phyloP scores from a whole-genome alignment of 2,888 invertebrate genomes.

The Azorinus chamasolen region DNA sequence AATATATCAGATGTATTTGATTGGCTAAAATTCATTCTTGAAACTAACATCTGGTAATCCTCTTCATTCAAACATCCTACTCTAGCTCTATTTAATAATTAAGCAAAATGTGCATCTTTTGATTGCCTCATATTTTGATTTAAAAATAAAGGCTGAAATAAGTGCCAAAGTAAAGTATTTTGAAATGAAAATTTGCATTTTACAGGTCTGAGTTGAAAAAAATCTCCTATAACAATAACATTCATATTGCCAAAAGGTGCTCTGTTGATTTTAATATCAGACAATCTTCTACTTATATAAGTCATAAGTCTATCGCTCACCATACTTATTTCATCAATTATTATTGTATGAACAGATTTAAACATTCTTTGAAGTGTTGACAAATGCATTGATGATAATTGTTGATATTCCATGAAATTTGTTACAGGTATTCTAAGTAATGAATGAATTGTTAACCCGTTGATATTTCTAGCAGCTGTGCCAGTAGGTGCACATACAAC shows the following conservation, averaged over 20 bases:
- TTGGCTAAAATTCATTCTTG: neutral
- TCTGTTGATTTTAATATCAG: conserved; percentile 40
- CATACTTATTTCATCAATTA: conserved; percentile 58
- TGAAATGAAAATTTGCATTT: conserved; percentile 40
- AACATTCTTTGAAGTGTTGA: conserved; percentile 38
- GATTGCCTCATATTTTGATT: conserved; percentile 54
- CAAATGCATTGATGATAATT: conserved; percentile 21
- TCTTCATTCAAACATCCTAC: conserved; percentile 26
- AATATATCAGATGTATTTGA: neutral
- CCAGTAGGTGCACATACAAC: conserved; percentile 48
- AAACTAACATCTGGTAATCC: conserved; percentile 14
- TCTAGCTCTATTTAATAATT: conserved; percentile 33
- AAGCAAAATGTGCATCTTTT: conserved; percentile 33
- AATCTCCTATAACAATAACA: conserved; percentile 63
- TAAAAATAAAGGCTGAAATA: conserved; percentile 43
- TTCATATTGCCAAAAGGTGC: conserved; percentile 54
- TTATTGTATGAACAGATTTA: conserved; percentile 33
- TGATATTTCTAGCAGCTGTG: conserved; percentile 50
- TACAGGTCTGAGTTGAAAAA: conserved; percentile 58
- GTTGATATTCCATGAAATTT: conserved; percentile 19
- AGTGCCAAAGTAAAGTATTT: conserved; percentile 34
- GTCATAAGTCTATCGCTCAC: conserved; percentile 41
- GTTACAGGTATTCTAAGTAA: conserved; percentile 37
- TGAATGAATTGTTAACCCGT: conserved; percentile 41
- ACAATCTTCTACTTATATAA: conserved; percentile 46